phyloP scores from a whole-genome alignment of 2,888 invertebrate genomes.

The Lithosia quadra region DNA sequence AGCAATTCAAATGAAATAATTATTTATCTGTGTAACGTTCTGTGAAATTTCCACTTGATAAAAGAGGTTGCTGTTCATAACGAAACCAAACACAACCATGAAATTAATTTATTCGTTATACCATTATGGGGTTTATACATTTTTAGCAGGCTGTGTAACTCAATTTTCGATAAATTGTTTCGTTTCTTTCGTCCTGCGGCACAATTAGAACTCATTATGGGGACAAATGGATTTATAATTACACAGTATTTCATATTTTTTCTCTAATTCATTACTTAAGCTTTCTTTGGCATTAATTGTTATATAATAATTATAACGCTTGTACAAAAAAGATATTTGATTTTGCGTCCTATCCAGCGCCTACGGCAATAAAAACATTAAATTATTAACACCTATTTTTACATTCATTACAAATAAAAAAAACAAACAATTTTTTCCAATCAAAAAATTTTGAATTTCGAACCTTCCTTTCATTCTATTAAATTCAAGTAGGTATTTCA shows the following conservation, averaged over 20 bases:
- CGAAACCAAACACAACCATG: constrained; percentile 60
- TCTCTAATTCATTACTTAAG: neutral
- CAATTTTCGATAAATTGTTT: neutral
- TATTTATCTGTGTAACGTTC: constrained; percentile 63
- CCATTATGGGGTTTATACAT: constrained; percentile 30
- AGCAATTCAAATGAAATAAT: constrained; percentile 64
- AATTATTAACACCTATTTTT: no score
- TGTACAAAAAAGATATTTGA: no score
- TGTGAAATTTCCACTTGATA: constrained; percentile 66
- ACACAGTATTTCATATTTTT: neutral
- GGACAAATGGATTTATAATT: neutral
- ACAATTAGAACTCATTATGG: neutral
- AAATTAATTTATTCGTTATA: constrained; percentile 62
- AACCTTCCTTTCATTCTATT: neutral
- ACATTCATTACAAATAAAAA: no score
- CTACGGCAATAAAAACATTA: no score
- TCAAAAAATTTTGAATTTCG: neutral
- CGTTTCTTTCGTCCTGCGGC: neutral
- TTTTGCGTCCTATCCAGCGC: no score
- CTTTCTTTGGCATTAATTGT: no score
- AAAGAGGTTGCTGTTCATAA: constrained; percentile 52
- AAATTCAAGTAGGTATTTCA: neutral
- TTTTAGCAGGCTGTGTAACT: neutral
- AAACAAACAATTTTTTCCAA: no score
- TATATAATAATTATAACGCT: no score